These are phyloP conservation scores for Lonchura striata DNA, from an alignment of 2,113 vertebrate genomes.

Conservation along the genomic window DNA sequence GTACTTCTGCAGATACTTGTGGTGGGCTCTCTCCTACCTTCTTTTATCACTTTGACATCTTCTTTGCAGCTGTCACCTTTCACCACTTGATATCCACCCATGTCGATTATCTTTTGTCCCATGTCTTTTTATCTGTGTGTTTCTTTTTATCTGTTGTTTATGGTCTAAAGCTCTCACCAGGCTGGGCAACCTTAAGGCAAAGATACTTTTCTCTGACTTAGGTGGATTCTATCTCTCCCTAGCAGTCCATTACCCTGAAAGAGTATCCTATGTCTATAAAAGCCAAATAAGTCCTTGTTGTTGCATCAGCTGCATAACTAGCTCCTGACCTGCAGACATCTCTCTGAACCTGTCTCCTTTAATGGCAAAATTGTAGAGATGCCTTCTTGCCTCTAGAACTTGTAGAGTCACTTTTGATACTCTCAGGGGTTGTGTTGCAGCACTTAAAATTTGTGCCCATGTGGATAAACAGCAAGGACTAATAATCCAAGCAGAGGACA, in stretches of 20 bases:
- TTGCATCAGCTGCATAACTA: neutral
- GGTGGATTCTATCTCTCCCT: neutral
- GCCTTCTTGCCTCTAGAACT: neutral
- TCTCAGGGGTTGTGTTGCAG: neutral
- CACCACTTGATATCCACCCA: neutral
- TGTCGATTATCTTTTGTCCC: neutral
- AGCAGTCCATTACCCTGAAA: neutral
- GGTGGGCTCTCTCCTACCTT: neutral
- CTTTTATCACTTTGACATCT: neutral
- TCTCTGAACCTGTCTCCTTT: neutral
- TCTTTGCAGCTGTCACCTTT: neutral
- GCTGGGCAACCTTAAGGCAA: neutral
- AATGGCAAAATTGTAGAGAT: neutral
- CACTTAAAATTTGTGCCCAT: rapidly evolving
- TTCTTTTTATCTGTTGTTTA: neutral
- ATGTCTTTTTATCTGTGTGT: too few species aligned
- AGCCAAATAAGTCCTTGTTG: neutral
- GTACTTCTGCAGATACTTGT: neutral
- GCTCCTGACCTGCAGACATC: neutral
- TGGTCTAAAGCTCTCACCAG: neutral
- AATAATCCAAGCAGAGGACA: neutral
- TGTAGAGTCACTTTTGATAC: neutral
- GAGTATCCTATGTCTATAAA: neutral
- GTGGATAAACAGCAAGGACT: neutral
- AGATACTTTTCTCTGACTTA: neutral